Conservation (phyloP, 2,797 vertebrate species). For the Pelochelys cantorii region DNA sequence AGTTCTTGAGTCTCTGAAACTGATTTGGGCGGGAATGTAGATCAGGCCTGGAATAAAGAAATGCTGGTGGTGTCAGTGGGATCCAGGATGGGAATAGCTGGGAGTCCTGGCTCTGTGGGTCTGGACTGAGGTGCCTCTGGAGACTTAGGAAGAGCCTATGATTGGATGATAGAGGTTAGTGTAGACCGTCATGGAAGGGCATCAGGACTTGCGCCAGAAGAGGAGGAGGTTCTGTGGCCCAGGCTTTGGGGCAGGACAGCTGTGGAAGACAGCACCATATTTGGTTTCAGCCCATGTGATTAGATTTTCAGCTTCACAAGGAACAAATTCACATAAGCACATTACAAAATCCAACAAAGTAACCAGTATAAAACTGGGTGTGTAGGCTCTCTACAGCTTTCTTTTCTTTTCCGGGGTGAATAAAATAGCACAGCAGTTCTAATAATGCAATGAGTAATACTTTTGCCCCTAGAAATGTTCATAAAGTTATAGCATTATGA, state of each 20-base stretch:
- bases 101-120: not conserved
- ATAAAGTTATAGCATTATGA: not conserved
- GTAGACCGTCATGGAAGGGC: not conserved
- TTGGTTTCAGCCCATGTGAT: not conserved
- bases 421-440: not conserved
- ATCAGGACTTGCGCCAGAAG: not conserved
- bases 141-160: not conserved
- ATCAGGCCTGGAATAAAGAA: not conserved
- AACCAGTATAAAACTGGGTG: not conserved
- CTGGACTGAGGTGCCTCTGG: not conserved
- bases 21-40: rapidly evolving
- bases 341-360: not conserved
- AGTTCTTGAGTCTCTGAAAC: not conserved
- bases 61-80: not conserved
- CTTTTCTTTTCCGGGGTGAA: not conserved
- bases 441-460: not conserved
- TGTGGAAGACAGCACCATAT: not conserved
- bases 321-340: not conserved
- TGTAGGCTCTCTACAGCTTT: not conserved
- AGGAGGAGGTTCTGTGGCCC: not conserved
- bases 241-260: not conserved
- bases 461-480: not conserved
- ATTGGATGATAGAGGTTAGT: not conserved
- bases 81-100: not conserved
- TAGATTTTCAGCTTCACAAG: not conserved